phyloP scores from a whole-genome alignment of 2,113 vertebrate genomes.

The Antennarius striatus region DNA sequence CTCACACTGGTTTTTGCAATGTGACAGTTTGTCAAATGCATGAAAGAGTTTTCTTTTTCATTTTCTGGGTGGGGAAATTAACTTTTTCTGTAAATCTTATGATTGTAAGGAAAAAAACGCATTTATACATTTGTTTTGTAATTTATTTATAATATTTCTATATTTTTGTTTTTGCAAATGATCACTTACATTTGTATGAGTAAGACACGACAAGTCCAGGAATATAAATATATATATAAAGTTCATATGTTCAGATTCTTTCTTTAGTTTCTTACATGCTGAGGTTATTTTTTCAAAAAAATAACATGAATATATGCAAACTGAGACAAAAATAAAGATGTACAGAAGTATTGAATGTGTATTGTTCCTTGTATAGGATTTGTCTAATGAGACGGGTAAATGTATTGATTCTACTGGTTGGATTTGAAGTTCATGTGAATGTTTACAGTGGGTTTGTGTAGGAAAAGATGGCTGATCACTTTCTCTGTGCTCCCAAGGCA shows the following conservation, averaged over 20 bases:
- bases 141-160: slow-evolving; percentile 75
- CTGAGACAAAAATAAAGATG: slow-evolving; percentile 76
- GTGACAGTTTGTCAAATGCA: slow-evolving; percentile 47
- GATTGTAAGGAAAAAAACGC: slow-evolving; percentile 38
- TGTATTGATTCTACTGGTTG: slow-evolving; percentile 60
- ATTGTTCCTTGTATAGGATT: slow-evolving; percentile 77
- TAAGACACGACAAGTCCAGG: slow-evolving; percentile 64
- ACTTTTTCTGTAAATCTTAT: slow-evolving; percentile 42
- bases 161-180: slow-evolving; percentile 64
- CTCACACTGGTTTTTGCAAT: slow-evolving; percentile 32
- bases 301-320: slow-evolving; percentile 80
- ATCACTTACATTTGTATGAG: slow-evolving; percentile 74
- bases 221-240: slow-evolving; percentile 46
- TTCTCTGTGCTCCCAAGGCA: slow-evolving; percentile 38
- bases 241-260: slow-evolving; percentile 80
- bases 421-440: slow-evolving; percentile 64
- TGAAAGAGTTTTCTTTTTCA: slow-evolving; percentile 29
- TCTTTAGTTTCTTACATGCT: slow-evolving; percentile 84
- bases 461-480: slow-evolving; percentile 50
- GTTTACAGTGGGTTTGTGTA: slow-evolving; percentile 68
- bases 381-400: slow-evolving; percentile 78
- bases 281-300: slow-evolving; percentile 82
- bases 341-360: slow-evolving; percentile 81
- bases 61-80: slow-evolving; percentile 21
- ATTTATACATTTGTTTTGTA: slow-evolving; percentile 70